Evolutionary conservation across 2,888 invertebrate genomes (phyloP).

Genomic region (Balanococcus diminutus): DNA sequence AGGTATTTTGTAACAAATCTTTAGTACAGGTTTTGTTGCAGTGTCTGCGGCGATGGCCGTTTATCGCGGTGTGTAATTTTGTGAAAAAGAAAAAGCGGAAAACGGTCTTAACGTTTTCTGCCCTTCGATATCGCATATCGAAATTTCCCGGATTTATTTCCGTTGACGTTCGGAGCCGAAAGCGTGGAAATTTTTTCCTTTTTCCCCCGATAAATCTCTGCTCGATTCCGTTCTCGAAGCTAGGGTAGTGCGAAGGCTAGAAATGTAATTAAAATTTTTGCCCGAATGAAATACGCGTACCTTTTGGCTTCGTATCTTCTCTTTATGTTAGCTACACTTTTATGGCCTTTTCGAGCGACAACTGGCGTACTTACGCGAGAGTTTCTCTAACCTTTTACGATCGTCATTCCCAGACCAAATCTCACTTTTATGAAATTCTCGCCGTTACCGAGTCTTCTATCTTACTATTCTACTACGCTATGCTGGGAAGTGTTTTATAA

Average conservation of each 20-base stretch:
- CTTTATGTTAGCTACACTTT: neutral
- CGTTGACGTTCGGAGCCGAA: neutral
- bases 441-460: neutral
- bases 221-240: neutral
- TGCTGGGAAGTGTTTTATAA: too few species aligned
- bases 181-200: neutral
- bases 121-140: neutral
- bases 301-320: neutral
- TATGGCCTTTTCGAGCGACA: neutral
- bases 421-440: neutral
- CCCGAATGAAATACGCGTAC: neutral
- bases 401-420: neutral
- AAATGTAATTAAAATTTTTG: slow-evolving; percentile 9
- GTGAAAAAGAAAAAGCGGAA: neutral
- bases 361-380: neutral
- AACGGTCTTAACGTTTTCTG: neutral
- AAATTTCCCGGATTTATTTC: neutral
- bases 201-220: neutral
- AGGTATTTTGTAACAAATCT: neutral
- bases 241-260: neutral
- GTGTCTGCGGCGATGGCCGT: neutral
- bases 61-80: neutral
- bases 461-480: neutral
- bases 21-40: neutral
- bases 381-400: neutral